Percentiles rank a stretch among this genome's conserved stretches.
phyloP scores from a whole-genome alignment of 2,888 invertebrate species.

The Sphecodes monilicornis region DNA sequence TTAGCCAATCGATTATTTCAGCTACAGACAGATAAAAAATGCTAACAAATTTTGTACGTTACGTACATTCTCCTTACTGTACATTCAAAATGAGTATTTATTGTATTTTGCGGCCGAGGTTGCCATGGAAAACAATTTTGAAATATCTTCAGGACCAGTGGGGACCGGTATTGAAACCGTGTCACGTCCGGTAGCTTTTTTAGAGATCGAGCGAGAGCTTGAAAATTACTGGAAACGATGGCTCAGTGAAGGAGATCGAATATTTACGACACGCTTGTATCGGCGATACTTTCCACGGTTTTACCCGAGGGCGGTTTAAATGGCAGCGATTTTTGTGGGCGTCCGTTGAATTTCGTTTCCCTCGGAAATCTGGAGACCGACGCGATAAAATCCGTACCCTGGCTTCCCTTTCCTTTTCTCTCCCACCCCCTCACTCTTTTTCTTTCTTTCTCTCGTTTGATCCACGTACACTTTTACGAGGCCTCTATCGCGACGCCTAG shows the following conservation, averaged over 20 bases:
- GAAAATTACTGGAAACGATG: conserved; percentile 7
- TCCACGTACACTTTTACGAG: conserved; percentile 50
- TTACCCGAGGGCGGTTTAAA: conserved; percentile 14
- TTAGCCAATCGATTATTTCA: no score
- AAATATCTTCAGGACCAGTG: neutral
- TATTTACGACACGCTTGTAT: conserved; percentile 14
- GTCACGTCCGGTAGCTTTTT: neutral
- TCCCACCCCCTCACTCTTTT: neutral
- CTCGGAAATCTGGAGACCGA: conserved; percentile 31
- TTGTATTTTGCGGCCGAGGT: neutral
- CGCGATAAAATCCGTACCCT: conserved; percentile 49
- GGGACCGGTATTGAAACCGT: neutral
- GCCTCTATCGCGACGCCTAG: conserved; percentile 42
- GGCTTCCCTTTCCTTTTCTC: neutral
- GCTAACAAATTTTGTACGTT: no score
- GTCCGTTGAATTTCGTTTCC: conserved; percentile 45
- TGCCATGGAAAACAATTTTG: neutral
- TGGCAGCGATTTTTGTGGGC: conserved; percentile 28
- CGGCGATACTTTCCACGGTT: conserved; percentile 22
- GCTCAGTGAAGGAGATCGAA: neutral
- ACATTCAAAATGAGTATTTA: neutral
- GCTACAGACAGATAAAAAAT: no score
- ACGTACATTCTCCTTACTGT: neutral
- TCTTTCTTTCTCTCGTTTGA: neutral
- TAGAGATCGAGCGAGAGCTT: neutral